A percentile compares a stretch with the other conserved stretches of the same genome.
Conservation (phyloP, 2,113 vertebrate species). For the Bubalus kerabau region DNA sequence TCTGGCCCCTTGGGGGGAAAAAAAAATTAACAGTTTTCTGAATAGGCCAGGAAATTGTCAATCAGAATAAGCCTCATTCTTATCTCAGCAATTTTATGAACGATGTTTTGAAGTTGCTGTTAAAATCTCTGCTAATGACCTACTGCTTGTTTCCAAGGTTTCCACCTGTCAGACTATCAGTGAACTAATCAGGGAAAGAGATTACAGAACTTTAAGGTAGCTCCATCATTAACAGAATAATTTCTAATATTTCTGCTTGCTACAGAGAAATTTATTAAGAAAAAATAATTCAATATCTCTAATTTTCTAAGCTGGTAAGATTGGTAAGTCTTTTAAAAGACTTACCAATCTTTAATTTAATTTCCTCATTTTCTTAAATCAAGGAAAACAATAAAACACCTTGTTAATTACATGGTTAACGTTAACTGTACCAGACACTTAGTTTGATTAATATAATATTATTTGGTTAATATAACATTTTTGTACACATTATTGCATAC, state of each 20-base stretch:
- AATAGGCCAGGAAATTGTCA: neutral
- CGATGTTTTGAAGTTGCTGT: neutral
- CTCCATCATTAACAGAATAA: neutral
- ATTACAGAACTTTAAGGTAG: neutral
- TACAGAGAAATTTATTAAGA: neutral
- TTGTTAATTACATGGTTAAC: neutral
- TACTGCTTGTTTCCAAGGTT: neutral
- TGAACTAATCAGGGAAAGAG: neutral
- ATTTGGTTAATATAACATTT: neutral
- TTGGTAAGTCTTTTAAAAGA: neutral
- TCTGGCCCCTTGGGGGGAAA: neutral
- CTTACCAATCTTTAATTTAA: neutral
- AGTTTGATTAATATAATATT: neutral
- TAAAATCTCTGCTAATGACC: neutral
- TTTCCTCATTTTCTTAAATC: neutral
- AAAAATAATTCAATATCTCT: neutral
- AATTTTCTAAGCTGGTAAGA: neutral
- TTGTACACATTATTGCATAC: neutral
- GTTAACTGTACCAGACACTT: neutral
- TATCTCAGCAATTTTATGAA: neutral
- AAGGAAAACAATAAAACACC: neutral
- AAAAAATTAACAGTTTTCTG: neutral
- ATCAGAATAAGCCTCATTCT: neutral
- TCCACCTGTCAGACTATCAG: neutral
- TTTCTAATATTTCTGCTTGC: slow-evolving; percentile 6